phyloP scores from a whole-genome alignment of 2,888 invertebrate genomes.

The Clitarchus hookeri region DNA sequence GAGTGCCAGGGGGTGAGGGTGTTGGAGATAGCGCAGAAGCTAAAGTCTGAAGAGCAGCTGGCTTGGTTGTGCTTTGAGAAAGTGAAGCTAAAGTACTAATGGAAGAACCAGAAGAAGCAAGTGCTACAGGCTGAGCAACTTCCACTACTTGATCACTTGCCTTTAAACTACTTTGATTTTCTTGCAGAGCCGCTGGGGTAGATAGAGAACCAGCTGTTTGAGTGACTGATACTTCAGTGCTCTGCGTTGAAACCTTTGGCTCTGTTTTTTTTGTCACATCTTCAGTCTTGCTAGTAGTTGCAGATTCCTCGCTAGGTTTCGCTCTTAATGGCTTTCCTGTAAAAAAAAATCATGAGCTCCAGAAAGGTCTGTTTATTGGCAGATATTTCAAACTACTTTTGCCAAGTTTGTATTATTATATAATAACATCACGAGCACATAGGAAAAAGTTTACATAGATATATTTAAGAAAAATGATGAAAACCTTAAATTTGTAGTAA shows the following conservation, averaged over 20 bases:
- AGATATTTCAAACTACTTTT: too few relatives aligned
- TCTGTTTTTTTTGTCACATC: background rate
- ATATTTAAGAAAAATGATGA: too few relatives aligned
- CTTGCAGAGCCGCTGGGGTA: background rate
- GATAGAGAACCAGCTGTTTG: background rate
- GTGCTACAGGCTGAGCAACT: constrained; percentile 2
- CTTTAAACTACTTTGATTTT: background rate
- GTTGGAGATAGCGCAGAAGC: background rate
- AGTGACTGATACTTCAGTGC: background rate
- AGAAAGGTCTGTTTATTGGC: too few relatives aligned
- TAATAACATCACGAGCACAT: too few relatives aligned
- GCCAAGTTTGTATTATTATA: too few relatives aligned
- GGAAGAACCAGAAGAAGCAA: background rate
- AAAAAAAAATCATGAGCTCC: background rate
- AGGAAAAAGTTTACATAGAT: too few relatives aligned
- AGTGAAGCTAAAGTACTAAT: background rate
- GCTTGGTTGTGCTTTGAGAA: background rate
- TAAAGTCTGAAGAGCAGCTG: background rate
- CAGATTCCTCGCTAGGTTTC: background rate
- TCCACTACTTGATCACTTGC: constrained; percentile 14
- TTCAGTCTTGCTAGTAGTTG: background rate
- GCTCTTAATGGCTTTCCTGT: background rate
- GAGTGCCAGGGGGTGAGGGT: background rate
- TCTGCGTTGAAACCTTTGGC: background rate
- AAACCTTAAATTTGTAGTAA: too few relatives aligned